phyloP scores from a whole-genome alignment of 1,140 invertebrate species.

The Ips nitidus region DNA sequence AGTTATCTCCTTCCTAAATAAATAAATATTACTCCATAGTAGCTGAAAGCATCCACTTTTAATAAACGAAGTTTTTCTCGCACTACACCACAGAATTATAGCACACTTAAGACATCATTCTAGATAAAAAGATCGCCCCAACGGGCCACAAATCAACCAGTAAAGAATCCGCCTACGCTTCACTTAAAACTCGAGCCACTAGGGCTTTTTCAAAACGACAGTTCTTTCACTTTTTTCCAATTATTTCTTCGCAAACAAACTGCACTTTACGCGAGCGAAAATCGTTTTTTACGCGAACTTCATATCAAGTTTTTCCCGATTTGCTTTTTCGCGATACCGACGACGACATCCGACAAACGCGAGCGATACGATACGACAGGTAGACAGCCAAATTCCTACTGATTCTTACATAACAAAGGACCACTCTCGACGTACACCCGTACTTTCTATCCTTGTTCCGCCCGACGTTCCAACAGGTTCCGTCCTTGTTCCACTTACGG shows the following conservation, averaged over 20 bases:
- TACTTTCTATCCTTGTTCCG: conserved; percentile 18
- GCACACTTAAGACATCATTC: neutral
- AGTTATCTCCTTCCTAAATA: no score
- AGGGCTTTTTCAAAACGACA: neutral
- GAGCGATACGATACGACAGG: conserved; percentile 19
- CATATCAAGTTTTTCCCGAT: conserved; percentile 17
- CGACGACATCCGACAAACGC: neutral
- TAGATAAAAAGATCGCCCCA: neutral
- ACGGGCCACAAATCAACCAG: neutral
- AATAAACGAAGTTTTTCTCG: no score
- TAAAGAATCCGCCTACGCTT: neutral
- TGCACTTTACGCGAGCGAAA: no score
- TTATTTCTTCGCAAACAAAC: no score
- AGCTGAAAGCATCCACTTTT: no score
- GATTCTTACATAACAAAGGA: conserved; percentile 36
- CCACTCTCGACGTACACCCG: conserved; percentile 12
- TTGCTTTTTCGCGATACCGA: conserved; percentile 21
- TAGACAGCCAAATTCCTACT: conserved; percentile 28
- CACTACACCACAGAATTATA: no score
- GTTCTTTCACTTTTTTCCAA: neutral
- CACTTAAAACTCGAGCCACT: neutral
- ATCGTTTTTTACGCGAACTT: conserved; percentile 13
- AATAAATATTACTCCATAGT: no score
- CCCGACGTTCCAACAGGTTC: neutral
- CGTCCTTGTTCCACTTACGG: conserved; percentile 11